Base-by-base conservation (phyloP, 2,888 invertebrate genomes). In the Ligdia adustata region DNA sequence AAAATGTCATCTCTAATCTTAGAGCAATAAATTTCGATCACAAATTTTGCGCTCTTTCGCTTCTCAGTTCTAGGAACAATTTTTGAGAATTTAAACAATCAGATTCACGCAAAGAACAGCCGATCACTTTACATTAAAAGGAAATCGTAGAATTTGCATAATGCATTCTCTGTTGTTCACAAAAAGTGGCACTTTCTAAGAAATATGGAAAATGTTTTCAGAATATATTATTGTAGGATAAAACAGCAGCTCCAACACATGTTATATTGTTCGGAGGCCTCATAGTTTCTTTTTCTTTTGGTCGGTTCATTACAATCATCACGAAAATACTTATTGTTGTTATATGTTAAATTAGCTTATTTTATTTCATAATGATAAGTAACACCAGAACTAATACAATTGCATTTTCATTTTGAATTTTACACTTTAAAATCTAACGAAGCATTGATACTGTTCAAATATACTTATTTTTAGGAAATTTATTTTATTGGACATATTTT, bases 111-210 rank as follows among this genome's bases (percentile, higher is more conserved):
- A 46, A 67, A 69, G 81, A 79, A 85, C 47, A n/a, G n/a, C 49
- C 43, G 57, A 55, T 60, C 53, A 59, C 54, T 52, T 56, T 50
- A 69, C 64, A 66, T 79, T 86, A 75, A 75, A 80, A 84, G 84
- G 79, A 86, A 85, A 81, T 72, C 69, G 59, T 66, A 46, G 69
- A 59, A 86, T 82, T 83, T 74, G 70, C 85, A 87, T 88, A 83
- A 82, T 80, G 80, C 80, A 82, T 82, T 84, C 69, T n/a, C 22
- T 7, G 22, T 22, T 75, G 74, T 65, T 79, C 74, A 74, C 75
- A 37, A 42, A 42, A 48, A 42, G 18, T 38, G 37, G n/a, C 16
- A 18, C 13, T 34, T 16, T 31, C 68, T 69, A 77, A 72, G 62
- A 78, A 74, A 82, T 79, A 79, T 77, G 64, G 64, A 63, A 62